Conservation (phyloP, 2,113 vertebrate genomes). For the Ageneiosus marmoratus region DNA sequence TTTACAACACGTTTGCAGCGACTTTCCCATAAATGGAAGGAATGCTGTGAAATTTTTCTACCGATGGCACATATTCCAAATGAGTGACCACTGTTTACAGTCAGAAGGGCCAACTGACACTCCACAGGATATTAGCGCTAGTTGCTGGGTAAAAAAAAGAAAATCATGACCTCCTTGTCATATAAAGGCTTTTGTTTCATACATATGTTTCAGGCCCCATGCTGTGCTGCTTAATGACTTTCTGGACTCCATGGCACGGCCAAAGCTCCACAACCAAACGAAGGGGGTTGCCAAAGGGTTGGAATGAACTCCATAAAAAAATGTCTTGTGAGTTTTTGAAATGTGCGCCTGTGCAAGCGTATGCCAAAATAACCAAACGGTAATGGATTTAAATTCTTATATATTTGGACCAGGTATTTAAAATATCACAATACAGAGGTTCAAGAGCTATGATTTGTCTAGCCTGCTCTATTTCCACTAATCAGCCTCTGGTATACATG, state of each 20-base stretch:
- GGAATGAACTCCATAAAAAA: constrained; percentile 25
- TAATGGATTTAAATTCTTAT: background rate
- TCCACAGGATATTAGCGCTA: constrained; percentile 29
- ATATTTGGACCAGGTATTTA: background rate
- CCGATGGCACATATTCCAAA: constrained; percentile 55
- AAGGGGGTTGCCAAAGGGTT: constrained; percentile 19
- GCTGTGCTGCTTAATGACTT: constrained; percentile 51
- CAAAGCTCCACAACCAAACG: constrained; percentile 39
- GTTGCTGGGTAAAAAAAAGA: constrained; percentile 23
- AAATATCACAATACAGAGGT: constrained; percentile 19
- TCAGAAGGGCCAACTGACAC: constrained; percentile 2
- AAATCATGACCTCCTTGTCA: constrained; percentile 41
- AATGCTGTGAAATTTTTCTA: constrained; percentile 58
- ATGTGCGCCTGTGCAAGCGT: constrained; percentile 32
- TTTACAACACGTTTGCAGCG: background rate
- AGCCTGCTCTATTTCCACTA: background rate
- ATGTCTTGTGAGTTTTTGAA: constrained; percentile 34
- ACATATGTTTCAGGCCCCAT: constrained; percentile 53
- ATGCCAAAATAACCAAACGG: constrained; percentile 40
- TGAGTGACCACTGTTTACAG: constrained; percentile 49
- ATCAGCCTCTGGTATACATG: background rate
- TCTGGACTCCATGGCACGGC: constrained; percentile 36
- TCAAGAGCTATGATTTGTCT: background rate
- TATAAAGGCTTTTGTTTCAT: constrained; percentile 46
- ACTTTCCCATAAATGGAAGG: constrained; percentile 41